Base-by-base conservation (phyloP, 2,113 vertebrate genomes). In the Camelus dromedarius region DNA sequence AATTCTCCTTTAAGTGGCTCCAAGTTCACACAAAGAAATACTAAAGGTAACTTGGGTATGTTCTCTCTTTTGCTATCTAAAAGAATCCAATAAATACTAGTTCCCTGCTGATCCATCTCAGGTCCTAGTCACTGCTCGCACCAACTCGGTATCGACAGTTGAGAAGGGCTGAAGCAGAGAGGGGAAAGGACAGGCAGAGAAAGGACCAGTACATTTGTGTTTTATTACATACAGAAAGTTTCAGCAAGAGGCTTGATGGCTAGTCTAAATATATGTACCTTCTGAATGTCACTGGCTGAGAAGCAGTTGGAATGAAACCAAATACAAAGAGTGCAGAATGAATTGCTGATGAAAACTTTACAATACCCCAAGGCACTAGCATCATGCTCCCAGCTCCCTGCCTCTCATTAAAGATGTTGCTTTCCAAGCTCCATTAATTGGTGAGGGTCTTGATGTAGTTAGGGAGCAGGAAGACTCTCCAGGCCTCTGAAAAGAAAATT, bases 331-430 rank as follows among this genome's bases (percentile, higher is more conserved):
- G 46, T 30, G 14, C 35, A 48, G 69, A 82, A 96, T 80, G 75
- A 93, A 93, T 42, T 60, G 56, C 70, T 87, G 69, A 62, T 79
- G 86, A 70, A 98, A 89, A 72, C 22, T 42, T 62, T 96, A 92
- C 56, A 92, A 58, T 9, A 69, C 88, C 80, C 92, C 10, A 1
- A 92, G 86, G 81, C 72, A 62, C 86, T 22, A 75, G 35, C 67
- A 46, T 13, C 38, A 0, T 15, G 19, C 8, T 82, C 26, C 26
- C 60, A 66, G 46, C 48, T 91, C 64, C 64, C 69, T 70, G 15
- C 18, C 38, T 52, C 75, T 80, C 15, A 4, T 60, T 83, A 86
- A 82, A 92, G 92, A 83, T 48, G 22, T 22, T 70, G 38, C 56
- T 89, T 93, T 86, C 75, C 30, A 82, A 93, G 83, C 64, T n/a